Conservation (phyloP, 2,797 vertebrate genomes). For the Sciaenops ocellatus region DNA sequence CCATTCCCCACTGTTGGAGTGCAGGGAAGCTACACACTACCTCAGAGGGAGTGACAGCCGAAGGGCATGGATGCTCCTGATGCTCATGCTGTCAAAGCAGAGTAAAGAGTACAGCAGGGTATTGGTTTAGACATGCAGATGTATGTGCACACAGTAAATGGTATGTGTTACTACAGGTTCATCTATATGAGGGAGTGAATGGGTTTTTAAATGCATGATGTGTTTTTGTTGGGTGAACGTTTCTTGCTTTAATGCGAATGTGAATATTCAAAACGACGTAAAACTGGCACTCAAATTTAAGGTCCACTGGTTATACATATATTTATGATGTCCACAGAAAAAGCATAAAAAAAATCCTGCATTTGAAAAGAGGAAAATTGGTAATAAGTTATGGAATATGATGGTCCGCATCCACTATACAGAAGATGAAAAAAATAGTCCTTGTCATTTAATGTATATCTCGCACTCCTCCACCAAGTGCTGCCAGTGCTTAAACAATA, state of each 20-base stretch:
- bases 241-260: background rate
- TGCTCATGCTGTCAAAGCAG: conserved; percentile 39
- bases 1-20: conserved; percentile 13
- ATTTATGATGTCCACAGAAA: background rate
- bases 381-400: too few species aligned
- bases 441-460: too few species aligned
- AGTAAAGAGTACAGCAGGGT: conserved; percentile 22
- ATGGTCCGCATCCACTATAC: too few species aligned
- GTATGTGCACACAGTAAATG: conserved; percentile 14
- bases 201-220: background rate
- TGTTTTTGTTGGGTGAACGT: too few species aligned
- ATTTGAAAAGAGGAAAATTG: too few species aligned
- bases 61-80: conserved; percentile 48
- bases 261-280: background rate
- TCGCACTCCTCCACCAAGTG: too few species aligned
- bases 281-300: background rate
- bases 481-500: too few species aligned
- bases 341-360: background rate
- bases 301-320: background rate
- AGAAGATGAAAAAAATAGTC: too few species aligned
- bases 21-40: conserved; percentile 6
- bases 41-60: conserved; percentile 55
- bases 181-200: conserved; percentile 13
- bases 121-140: conserved; percentile 46
- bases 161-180: conserved; percentile 2